These are phyloP conservation scores for Pluvianellus socialis DNA, from an alignment of 2,113 vertebrate species.

Conservation along the genomic window DNA sequence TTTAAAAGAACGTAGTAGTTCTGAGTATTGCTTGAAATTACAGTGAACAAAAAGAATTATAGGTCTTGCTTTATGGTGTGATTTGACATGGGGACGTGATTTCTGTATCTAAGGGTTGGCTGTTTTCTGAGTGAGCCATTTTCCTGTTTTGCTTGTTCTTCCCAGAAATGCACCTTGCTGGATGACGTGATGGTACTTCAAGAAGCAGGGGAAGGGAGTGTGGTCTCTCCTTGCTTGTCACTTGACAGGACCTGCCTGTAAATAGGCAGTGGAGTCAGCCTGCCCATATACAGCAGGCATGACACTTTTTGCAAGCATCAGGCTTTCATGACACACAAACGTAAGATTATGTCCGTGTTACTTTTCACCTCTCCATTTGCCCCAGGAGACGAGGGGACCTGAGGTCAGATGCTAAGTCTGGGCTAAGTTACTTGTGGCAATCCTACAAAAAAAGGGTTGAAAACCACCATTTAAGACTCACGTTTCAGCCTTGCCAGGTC, in stretches of 20 bases:
- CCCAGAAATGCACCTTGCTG: background rate
- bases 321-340: background rate
- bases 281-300: background rate
- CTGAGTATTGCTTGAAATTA: background rate
- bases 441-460: background rate
- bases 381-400: background rate
- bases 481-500: background rate
- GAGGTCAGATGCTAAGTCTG: background rate
- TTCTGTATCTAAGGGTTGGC: background rate
- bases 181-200: background rate
- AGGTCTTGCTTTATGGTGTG: background rate
- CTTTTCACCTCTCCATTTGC: background rate
- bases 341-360: background rate
- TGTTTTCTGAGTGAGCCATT: background rate
- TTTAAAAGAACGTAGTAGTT: background rate
- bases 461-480: background rate
- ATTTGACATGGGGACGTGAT: background rate
- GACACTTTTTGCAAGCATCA: background rate
- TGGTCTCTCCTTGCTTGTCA: background rate
- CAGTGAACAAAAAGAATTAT: background rate
- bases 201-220: background rate
- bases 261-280: background rate
- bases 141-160: background rate
- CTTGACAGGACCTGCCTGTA: background rate
- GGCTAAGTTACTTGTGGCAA: background rate